Evolutionary conservation across 2,888 invertebrate genomes (phyloP), one percentile per base, ranked within the genome.

Genomic region (Andrena chrysosceles): DNA sequence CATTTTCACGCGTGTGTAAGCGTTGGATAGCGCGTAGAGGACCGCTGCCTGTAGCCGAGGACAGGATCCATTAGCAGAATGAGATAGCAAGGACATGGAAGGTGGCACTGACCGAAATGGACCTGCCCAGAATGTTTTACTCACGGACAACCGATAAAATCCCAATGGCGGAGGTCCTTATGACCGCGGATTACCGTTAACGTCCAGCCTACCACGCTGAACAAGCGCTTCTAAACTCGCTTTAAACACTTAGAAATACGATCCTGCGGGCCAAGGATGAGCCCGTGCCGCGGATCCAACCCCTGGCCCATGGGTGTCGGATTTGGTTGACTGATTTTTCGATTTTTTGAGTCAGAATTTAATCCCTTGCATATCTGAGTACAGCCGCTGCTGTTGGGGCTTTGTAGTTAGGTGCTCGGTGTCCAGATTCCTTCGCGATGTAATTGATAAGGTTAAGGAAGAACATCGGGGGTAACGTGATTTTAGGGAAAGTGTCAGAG

Each of bases 31-130:
- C 60, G 26, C 29, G 54, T 35, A 29, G 48, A 64, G 52, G 16
- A 31, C 54, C 49, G 49, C 64, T 67, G 72, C 33, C 54, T 62
- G 67, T 49, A 48, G 49, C 23, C 2, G 13, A 20, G 48, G 49
- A 35, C 81, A 83, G 87, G 84, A 87, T 89, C 89, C 91, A 91
- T 91, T 91, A 91, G 87, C 87, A 77, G 70, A 54, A 59, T 71
- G 60, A 85, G 90, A 89, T 88, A 89, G 84, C 89, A 87, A 88
- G 90, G 87, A 88, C 87, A 85, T 77, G 69, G 73, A 73, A 79
- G 62, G 60, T 82, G 85, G 78, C 87, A 89, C 82, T 85, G 82
- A 80, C 85, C 87, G 85, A 89, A 89, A 89, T 87, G 79, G 79
- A 62, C 72, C 64, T 33, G 75, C 13, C n/a, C 59, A 69, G 78